These are phyloP conservation scores for Cotesia vestalis DNA, from an alignment of 1,140 invertebrate species.

Conservation along the genomic window DNA sequence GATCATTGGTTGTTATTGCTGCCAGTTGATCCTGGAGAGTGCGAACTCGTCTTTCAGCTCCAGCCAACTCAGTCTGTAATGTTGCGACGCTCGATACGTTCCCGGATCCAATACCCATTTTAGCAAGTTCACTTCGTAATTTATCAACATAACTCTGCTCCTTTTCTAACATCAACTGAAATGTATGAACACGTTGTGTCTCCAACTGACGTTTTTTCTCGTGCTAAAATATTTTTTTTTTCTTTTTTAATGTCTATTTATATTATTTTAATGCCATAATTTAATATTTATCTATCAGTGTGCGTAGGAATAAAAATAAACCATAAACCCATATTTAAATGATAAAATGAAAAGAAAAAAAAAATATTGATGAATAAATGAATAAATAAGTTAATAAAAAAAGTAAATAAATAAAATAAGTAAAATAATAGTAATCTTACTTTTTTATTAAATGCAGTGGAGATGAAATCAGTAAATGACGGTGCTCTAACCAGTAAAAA, in stretches of 20 bases:
- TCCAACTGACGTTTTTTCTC: constrained; percentile 81
- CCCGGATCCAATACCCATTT: constrained; percentile 62
- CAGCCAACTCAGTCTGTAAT: constrained; percentile 66
- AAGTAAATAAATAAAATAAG: constrained; percentile 1
- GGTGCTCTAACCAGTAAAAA: constrained; percentile 13
- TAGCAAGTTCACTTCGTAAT: constrained; percentile 71
- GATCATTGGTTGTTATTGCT: constrained; percentile 56
- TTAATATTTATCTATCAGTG: background rate
- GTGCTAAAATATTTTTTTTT: constrained; percentile 67
- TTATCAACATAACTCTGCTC: constrained; percentile 80
- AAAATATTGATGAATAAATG: background rate
- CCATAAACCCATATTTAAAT: background rate
- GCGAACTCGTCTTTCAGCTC: constrained; percentile 71
- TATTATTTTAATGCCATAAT: background rate
- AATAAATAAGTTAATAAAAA: background rate
- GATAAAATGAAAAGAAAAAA: background rate
- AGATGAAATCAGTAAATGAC: constrained; percentile 18
- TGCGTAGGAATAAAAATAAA: background rate
- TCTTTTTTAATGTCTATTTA: background rate
- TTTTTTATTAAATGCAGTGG: constrained; percentile 10
- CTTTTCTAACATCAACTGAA: constrained; percentile 82
- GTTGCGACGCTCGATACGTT: constrained; percentile 58
- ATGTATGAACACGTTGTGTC: constrained; percentile 77
- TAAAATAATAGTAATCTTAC: constrained; percentile 19
- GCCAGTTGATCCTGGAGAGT: constrained; percentile 71